A percentile compares a stretch with the other conserved stretches of the same genome.
Evolutionary conservation across 2,888 invertebrate species (phyloP).

Genomic region (Polydrusus tereticollis): DNA sequence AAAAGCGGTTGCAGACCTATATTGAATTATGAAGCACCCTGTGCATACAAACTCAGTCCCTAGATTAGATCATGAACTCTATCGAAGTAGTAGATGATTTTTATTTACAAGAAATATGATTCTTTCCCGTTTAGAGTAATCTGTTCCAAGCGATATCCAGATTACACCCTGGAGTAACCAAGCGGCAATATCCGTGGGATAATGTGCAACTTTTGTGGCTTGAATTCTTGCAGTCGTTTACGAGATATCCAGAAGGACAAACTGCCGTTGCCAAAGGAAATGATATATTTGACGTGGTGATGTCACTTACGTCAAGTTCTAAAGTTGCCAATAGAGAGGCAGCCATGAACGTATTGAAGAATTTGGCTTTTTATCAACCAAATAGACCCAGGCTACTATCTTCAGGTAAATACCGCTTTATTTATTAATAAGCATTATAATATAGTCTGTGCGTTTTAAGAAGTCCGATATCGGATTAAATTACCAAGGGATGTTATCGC

Average conservation of each 20-base stretch:
- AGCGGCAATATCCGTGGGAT: slow-evolving; percentile 70
- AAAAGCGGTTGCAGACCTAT: no score
- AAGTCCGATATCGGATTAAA: no score
- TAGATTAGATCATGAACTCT: no score
- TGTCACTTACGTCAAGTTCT: slow-evolving; percentile 58
- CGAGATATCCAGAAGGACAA: slow-evolving; percentile 71
- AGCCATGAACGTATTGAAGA: slow-evolving; percentile 70
- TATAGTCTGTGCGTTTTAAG: no score
- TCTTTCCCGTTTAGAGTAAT: slow-evolving; percentile 63
- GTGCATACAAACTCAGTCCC: no score
- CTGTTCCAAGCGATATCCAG: slow-evolving; percentile 67
- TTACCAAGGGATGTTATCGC: no score
- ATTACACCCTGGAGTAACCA: slow-evolving; percentile 70
- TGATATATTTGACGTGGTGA: slow-evolving; percentile 64
- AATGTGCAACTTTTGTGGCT: slow-evolving; percentile 70
- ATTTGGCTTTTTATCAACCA: slow-evolving; percentile 70
- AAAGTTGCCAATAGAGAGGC: slow-evolving; percentile 60
- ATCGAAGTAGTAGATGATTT: no score
- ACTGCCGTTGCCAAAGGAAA: slow-evolving; percentile 67
- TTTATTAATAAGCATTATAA: neutral
- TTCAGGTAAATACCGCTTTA: slow-evolving; percentile 64
- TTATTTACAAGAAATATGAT: neutral
- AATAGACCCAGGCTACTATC: slow-evolving; percentile 70
- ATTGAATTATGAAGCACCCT: no score
- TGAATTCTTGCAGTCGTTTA: slow-evolving; percentile 69